Conservation (phyloP, 2,888 invertebrate species). For the Trachelus troglodyta region DNA sequence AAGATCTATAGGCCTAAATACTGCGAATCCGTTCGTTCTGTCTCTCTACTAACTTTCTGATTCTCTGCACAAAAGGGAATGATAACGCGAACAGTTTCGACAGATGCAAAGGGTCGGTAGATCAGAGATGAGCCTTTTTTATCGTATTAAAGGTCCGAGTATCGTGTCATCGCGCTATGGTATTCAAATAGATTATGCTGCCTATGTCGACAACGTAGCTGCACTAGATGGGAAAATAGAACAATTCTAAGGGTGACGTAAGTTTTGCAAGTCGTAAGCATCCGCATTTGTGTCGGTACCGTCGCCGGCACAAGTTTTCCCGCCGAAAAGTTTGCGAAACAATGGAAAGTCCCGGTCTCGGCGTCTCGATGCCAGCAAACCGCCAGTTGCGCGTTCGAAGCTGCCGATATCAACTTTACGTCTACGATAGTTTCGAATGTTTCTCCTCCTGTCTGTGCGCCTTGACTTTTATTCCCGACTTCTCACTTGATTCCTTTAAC, state of each 20-base stretch:
- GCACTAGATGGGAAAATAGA: not conserved
- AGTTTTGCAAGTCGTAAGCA: slow-evolving; percentile 40
- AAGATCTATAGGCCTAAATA: too few species aligned
- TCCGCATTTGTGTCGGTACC: slow-evolving; percentile 14
- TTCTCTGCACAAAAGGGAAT: too few species aligned
- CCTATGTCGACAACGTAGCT: too few species aligned
- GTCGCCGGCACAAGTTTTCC: slow-evolving; percentile 35
- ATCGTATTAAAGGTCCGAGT: too few species aligned
- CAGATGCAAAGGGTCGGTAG: too few species aligned
- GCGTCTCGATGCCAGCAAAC: not conserved
- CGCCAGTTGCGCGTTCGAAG: not conserved
- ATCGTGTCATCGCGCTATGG: too few species aligned
- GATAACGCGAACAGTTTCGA: too few species aligned
- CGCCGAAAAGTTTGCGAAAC: slow-evolving; percentile 47
- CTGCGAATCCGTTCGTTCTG: too few species aligned
- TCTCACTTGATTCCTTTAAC: too few species aligned
- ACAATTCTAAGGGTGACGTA: slow-evolving; percentile 30
- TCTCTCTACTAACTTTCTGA: too few species aligned
- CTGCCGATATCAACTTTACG: slow-evolving; percentile 44
- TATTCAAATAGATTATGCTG: too few species aligned
- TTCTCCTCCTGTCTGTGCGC: slow-evolving; percentile 21
- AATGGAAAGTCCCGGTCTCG: slow-evolving; percentile 25
- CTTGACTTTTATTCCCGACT: not conserved
- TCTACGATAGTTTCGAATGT: slow-evolving; percentile 38
- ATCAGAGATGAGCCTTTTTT: too few species aligned